Conservation (phyloP, 1,140 invertebrate species). For the Drosophila lacertosa region DNA sequence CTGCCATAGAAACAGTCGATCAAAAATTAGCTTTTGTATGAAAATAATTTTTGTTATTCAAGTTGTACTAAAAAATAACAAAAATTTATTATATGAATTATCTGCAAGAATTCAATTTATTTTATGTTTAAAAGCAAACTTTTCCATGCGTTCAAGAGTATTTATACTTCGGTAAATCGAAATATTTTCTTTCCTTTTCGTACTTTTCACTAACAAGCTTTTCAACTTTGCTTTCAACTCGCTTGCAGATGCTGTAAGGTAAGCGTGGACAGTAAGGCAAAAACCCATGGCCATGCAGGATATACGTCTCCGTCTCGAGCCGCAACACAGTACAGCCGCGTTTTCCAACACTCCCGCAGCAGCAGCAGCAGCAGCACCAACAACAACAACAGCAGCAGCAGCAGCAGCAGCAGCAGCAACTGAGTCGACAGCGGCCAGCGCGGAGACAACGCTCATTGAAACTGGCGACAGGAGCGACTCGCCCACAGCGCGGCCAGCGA, state of each 20-base stretch:
- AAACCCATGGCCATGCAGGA: constrained; percentile 70
- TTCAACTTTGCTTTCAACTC: constrained; percentile 12
- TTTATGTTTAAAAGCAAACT: no score
- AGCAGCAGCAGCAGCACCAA: constrained; percentile 8
- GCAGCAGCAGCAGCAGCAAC: neutral
- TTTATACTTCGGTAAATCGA: no score
- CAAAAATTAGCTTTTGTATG: no score
- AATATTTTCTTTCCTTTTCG: no score
- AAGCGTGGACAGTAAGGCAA: neutral
- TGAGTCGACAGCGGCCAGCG: constrained; percentile 28
- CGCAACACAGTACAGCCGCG: constrained; percentile 70
- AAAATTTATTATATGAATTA: no score
- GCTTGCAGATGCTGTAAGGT: constrained; percentile 54
- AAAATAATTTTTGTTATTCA: no score
- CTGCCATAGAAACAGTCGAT: no score
- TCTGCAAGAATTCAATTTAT: no score
- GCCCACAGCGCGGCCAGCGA: constrained; percentile 1
- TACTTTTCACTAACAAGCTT: constrained; percentile 52
- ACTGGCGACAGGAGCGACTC: constrained; percentile 30
- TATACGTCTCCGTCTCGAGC: constrained; percentile 75
- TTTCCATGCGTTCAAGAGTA: no score
- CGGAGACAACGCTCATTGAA: constrained; percentile 70
- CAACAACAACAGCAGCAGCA: constrained; percentile 9
- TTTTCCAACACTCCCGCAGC: constrained; percentile 41
- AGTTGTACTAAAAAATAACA: no score